phyloP scores from a whole-genome alignment of 2,113 vertebrate species.

The Cyanistes caeruleus region DNA sequence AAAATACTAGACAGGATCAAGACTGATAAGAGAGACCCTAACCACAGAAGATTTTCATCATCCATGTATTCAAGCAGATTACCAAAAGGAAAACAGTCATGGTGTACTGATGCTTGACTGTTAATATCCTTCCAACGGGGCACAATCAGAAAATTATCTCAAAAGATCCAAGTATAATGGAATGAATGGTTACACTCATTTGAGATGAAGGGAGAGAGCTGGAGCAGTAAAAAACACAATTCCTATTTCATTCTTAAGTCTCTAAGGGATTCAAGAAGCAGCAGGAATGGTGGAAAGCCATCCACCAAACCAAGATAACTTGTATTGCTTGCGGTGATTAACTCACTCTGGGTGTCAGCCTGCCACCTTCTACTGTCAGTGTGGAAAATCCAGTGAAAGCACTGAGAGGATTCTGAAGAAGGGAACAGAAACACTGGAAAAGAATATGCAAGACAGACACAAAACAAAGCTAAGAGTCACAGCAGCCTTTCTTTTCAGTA shows the following conservation, averaged over 20 bases:
- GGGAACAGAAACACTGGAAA: background rate
- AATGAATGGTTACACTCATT: background rate
- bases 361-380: background rate
- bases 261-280: background rate
- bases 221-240: background rate
- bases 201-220: background rate
- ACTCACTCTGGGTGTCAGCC: background rate
- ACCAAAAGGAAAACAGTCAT: background rate
- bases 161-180: background rate
- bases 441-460: background rate
- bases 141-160: slow-evolving; percentile 26
- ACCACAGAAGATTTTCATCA: slow-evolving; percentile 8
- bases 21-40: background rate
- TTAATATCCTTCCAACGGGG: slow-evolving; percentile 7
- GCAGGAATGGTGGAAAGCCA: background rate
- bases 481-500: background rate
- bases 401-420: background rate
- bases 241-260: background rate
- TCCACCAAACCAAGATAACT: background rate
- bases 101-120: background rate
- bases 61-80: background rate
- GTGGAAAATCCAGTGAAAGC: background rate
- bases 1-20: background rate
- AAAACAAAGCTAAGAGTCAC: background rate
- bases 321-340: background rate